Percentiles rank a stretch among this genome's conserved stretches.
phyloP scores from a whole-genome alignment of 2,797 vertebrate genomes.

The Falco naumanni region DNA sequence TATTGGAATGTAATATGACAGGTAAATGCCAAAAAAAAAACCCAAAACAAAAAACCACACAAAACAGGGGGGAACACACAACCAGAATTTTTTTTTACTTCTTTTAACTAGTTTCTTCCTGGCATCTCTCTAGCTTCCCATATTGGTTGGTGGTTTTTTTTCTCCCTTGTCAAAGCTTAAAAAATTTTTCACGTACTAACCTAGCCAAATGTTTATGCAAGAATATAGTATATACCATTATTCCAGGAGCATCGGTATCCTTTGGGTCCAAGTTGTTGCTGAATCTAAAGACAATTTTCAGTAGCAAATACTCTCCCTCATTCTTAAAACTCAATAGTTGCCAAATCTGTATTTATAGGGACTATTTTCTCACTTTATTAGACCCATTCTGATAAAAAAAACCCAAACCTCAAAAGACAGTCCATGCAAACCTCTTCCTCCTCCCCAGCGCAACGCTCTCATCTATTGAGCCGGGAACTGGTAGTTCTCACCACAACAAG shows the following conservation, averaged over 20 bases:
- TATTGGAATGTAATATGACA: neutral
- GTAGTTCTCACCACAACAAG: neutral
- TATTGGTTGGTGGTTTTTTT: neutral
- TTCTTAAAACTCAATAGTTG: neutral
- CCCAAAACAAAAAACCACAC: no score
- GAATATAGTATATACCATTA: accelerated
- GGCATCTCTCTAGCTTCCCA: neutral
- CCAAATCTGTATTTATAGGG: neutral
- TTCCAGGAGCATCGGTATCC: neutral
- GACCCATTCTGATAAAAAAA: neutral
- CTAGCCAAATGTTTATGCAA: neutral
- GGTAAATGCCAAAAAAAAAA: neutral
- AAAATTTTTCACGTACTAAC: neutral
- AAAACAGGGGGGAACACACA: no score
- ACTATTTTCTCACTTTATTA: neutral
- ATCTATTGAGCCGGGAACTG: neutral
- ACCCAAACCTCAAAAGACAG: no score
- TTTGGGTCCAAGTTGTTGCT: neutral
- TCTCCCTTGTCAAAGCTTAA: neutral
- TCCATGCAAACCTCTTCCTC: neutral
- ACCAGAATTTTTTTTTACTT: neutral
- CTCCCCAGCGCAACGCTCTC: neutral
- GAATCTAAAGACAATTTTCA: neutral
- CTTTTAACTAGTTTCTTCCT: neutral
- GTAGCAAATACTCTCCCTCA: neutral